Base-by-base conservation (phyloP, 1,140 invertebrate species). In the Teleogryllus occipitalis region DNA sequence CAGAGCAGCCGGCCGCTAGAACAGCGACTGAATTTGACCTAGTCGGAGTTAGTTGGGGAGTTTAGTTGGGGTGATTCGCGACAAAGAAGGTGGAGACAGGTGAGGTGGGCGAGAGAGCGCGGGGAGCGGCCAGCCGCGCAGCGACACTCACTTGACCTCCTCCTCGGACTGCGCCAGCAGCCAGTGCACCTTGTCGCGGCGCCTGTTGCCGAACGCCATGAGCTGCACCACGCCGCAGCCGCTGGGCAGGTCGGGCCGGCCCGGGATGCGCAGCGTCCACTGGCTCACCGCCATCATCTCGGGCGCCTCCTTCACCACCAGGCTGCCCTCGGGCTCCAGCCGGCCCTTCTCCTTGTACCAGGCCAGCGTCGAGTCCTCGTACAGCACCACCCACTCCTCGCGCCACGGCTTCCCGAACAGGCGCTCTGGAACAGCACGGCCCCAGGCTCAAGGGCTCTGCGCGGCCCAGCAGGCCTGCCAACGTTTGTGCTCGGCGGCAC, bases 321-420 rank as follows among this genome's bases (percentile, higher is more conserved):
- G 82, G 46, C 85, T 86, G 8, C 90, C 89, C 49, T 87, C 85
- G 7, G 88, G 86, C 14, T 87, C 85, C 27, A 82, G 81, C 10
- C 87, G 82, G n/a, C 87, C 87, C 81, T 88, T 88, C 83, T 92
- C 91, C 83, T 92, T 92, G 83, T 92, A 94, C 93, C 92, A 94
- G 8, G 92, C 91, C 85, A 94, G 89, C 18, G 92, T 93, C 7
- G 92, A 93, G 85, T 94, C 93, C 82, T 94, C 93, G 85, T 93
- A 94, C 8, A 94, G 86, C 47, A 94, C 92, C 74, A 93, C 90
- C 91, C 92, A 94, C 85, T 94, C 92, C 84, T 94, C 92, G 8
- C 91, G 88, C 93, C 93, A 94, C n/a, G 91, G 89, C 84, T 90
- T 92, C 86, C 92, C 93, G 78, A 94, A 88, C 80, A 93, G 89